phyloP scores from a whole-genome alignment of 2,113 vertebrate genomes.

The Genyomyrus donnyi region DNA sequence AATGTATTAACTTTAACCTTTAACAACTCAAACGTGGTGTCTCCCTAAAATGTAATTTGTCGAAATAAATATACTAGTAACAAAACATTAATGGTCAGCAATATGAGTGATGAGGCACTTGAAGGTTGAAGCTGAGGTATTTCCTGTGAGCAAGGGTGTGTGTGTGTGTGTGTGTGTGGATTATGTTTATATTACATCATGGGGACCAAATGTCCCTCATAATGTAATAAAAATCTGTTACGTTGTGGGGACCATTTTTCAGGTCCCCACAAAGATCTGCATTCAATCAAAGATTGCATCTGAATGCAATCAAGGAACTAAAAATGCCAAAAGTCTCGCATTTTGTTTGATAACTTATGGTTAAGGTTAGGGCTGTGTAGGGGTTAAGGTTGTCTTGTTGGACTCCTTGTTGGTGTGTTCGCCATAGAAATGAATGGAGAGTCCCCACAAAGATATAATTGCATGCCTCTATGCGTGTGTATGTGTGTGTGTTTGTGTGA shows the following conservation, averaged over 20 bases:
- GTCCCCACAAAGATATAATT: background rate
- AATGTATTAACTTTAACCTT: background rate
- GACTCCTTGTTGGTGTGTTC: background rate
- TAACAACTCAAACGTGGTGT: background rate
- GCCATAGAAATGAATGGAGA: background rate
- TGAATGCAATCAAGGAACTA: too few relatives aligned
- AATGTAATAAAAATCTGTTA: too few relatives aligned
- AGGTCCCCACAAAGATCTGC: too few relatives aligned
- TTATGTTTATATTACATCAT: too few relatives aligned
- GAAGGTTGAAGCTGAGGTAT: background rate
- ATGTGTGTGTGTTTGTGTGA: background rate
- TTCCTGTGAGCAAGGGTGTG: background rate
- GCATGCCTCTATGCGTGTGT: too few relatives aligned
- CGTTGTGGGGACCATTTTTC: too few relatives aligned
- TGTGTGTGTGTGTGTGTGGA: background rate
- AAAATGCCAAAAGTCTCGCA: too few relatives aligned
- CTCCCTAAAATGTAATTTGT: background rate
- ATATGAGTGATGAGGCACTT: background rate
- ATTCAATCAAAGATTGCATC: too few relatives aligned
- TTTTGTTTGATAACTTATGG: too few relatives aligned
- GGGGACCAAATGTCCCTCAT: too few relatives aligned
- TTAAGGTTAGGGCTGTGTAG: background rate
- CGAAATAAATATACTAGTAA: background rate
- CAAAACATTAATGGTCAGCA: background rate
- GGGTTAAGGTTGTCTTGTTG: background rate